Conservation (phyloP, 2,888 invertebrate genomes). For the Adelognathus sp. region DNA sequence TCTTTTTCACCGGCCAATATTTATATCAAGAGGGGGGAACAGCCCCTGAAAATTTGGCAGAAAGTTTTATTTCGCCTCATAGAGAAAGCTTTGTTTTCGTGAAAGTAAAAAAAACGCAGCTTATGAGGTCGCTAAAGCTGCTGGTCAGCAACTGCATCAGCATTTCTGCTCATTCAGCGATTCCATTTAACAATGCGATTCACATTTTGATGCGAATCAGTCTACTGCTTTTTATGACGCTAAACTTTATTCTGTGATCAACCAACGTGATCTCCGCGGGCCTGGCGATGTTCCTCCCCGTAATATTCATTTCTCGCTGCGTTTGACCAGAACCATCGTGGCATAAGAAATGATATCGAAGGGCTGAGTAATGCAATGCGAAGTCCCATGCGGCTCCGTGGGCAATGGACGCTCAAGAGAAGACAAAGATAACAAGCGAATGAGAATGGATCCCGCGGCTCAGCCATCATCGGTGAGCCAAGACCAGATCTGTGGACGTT, state of each 20-base stretch:
- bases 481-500: conserved; percentile 60
- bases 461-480: conserved; percentile 60
- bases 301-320: conserved; percentile 74
- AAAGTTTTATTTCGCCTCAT: too few relatives aligned
- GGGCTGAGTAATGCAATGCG: conserved; percentile 72
- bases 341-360: conserved; percentile 27
- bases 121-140: too few relatives aligned
- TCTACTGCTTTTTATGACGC: not conserved
- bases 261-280: not conserved
- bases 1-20: too few relatives aligned
- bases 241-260: not conserved
- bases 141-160: too few relatives aligned
- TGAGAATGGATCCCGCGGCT: conserved; percentile 66
- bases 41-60: too few relatives aligned
- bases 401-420: conserved; percentile 52
- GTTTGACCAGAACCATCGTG: conserved; percentile 9
- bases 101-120: too few relatives aligned
- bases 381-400: conserved; percentile 48
- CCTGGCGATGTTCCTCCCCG: conserved; percentile 74
- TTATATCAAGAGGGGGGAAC: too few relatives aligned
- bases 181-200: too few relatives aligned
- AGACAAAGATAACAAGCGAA: conserved; percentile 51
- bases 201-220: too few relatives aligned
- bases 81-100: too few relatives aligned
- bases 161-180: too few relatives aligned